A percentile compares a stretch with the other conserved stretches of the same genome.
These are phyloP conservation scores for Misgurnus mizolepis DNA, from an alignment of 2,113 vertebrate genomes.

Conservation along the genomic window DNA sequence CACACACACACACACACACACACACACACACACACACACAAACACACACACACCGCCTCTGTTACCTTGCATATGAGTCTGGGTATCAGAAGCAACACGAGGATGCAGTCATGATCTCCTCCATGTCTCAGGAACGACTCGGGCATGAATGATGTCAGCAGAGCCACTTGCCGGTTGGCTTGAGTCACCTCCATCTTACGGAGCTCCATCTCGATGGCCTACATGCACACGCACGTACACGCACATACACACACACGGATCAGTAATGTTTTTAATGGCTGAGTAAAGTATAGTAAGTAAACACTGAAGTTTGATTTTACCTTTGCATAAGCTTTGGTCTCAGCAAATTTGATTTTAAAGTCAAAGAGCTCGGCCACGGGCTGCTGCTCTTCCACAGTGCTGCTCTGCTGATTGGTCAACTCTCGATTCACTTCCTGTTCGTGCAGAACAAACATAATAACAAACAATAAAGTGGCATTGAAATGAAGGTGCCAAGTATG, in stretches of 20 bases:
- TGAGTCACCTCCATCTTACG: conserved; percentile 96
- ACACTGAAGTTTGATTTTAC: conserved; percentile 60
- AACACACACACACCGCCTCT: no score
- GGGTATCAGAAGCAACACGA: conserved; percentile 94
- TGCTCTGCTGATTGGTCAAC: conserved; percentile 90
- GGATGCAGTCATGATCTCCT: conserved; percentile 94
- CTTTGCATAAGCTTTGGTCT: conserved; percentile 97
- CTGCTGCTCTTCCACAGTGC: conserved; percentile 83
- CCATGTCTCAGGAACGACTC: conserved; percentile 96
- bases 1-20: no score
- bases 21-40: conserved; percentile 51
- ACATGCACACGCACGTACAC: conserved; percentile 23
- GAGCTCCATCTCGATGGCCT: conserved; percentile 99
- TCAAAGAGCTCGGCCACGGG: conserved; percentile 91
- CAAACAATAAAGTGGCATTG: background rate
- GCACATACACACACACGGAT: background rate
- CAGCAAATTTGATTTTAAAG: conserved; percentile 98
- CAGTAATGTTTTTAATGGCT: no score
- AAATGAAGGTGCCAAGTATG: background rate
- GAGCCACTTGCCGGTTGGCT: conserved; percentile 89
- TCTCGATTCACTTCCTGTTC: conserved; percentile 90
- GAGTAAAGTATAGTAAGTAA: no score
- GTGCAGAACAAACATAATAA: background rate
- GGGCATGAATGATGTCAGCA: conserved; percentile 96
- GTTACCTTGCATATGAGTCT: conserved; percentile 91